Base-by-base conservation (phyloP, 2,113 vertebrate genomes). In the Chionodraco myersi region DNA sequence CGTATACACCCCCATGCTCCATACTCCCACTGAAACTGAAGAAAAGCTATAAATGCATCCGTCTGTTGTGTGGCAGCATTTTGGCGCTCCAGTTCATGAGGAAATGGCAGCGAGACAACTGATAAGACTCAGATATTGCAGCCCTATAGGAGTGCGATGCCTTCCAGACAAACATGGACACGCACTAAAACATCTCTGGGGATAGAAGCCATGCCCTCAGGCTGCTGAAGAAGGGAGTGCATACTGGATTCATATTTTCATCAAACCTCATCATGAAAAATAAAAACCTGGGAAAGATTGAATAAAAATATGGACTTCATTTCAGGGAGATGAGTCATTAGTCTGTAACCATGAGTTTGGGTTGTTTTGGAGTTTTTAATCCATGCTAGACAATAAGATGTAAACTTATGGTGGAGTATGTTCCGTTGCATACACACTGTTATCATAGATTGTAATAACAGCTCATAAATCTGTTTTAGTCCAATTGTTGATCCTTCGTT, bases 251-350 rank as follows among this genome's bases (percentile, higher is more conserved):
- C 62, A 48, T 34, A 23, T 36, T 53, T 23, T 9, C 58, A 41
- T 64, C 23, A 11, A 41, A 68, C 54, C 23, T 16, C 26, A 34
- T 70, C 48, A 5, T 44, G 10, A 7, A 56, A 4, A 63, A 51
- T 0, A 76, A 34, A 15, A 44, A 15, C 18, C 6, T 13, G 10
- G 48, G 7, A 72, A 58, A 62, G 48, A 47, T 45, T 49, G 15
- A 48, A 34, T 5, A 2, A 16, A 14, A 34, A 44, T 34, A 15
- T 11, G 36, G 49, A 57, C 48, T 57, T 72, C 5, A 57, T 74
- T 63, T 16, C 54, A 15, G 21, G 34, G 62, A 57, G 58, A 76
- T 73, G 44, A 72, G 58, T 30, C 30, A 30, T 30, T 30, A 30
- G 30, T 30, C 30, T 30, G 30, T 21, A 10, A 10, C 34, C 26